phyloP scores from a whole-genome alignment of 2,113 vertebrate genomes.

The Cygnus buccinator region DNA sequence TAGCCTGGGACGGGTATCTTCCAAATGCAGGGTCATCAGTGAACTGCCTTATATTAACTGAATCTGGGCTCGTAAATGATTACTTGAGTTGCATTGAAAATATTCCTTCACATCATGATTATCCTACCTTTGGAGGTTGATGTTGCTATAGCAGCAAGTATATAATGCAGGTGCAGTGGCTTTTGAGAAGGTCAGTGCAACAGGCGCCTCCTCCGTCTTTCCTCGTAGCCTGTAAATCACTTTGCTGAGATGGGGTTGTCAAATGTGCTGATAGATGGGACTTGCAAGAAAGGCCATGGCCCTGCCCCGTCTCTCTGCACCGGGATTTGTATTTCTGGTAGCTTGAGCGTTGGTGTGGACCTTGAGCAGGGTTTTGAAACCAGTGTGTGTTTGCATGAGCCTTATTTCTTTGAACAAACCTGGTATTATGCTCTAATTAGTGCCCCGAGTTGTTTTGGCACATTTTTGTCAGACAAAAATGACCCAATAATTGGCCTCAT shows the following conservation, averaged over 20 bases:
- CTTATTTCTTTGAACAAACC: background rate
- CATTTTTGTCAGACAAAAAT: background rate
- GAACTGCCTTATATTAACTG: background rate
- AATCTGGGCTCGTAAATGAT: background rate
- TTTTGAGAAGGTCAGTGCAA: background rate
- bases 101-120: background rate
- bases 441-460: background rate
- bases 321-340: background rate
- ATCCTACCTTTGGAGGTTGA: background rate
- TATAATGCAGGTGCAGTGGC: background rate
- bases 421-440: background rate
- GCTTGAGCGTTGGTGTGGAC: background rate
- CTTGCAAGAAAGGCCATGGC: background rate
- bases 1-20: rapidly evolving
- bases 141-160: background rate
- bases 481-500: conserved; percentile 12
- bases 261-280: rapidly evolving
- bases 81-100: background rate
- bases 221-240: background rate
- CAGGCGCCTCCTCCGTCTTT: background rate
- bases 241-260: background rate
- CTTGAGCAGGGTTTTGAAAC: background rate
- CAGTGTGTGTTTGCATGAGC: rapidly evolving
- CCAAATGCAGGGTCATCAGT: background rate
- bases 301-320: background rate